Conservation (phyloP, 92 coral and sea anemone species). For the Scolanthus callimorphus region DNA sequence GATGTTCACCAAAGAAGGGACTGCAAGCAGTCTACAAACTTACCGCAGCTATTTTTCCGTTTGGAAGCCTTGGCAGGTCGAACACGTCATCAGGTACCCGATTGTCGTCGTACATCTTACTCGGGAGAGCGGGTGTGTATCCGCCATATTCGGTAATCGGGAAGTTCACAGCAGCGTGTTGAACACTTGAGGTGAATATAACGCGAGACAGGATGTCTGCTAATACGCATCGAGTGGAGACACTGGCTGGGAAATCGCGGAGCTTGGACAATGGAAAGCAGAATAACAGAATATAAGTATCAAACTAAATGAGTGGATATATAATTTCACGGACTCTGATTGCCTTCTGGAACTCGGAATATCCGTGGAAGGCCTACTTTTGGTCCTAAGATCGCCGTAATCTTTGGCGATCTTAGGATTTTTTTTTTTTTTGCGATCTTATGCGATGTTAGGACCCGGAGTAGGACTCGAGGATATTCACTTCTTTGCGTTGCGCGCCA, state of each 20-base stretch:
- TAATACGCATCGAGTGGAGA: slow-evolving; percentile 1
- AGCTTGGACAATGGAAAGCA: no score
- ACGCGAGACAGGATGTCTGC: slow-evolving; percentile 30
- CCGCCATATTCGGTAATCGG: slow-evolving; percentile 53
- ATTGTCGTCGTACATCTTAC: slow-evolving; percentile 51
- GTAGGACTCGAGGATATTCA: no score
- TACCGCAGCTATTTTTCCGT: slow-evolving; percentile 35
- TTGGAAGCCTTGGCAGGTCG: slow-evolving; percentile 30
- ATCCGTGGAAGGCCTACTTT: no score
- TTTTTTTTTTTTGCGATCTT: no score
- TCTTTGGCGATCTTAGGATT: no score
- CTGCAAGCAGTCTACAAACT: no score
- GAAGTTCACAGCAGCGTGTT: slow-evolving; percentile 48
- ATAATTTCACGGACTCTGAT: not conserved
- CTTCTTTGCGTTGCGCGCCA: no score
- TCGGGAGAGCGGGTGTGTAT: slow-evolving; percentile 49
- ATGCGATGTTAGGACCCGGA: no score
- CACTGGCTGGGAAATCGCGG: slow-evolving; percentile 33
- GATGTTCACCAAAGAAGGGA: no score
- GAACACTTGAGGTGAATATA: slow-evolving; percentile 32
- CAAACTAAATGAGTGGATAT: not conserved
- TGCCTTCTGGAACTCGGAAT: no score
- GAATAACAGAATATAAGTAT: not conserved
- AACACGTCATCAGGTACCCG: slow-evolving; percentile 25
- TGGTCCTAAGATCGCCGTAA: no score